Evolutionary conservation across 2,113 vertebrate genomes (phyloP).

Genomic region (Etheostoma spectabile): DNA sequence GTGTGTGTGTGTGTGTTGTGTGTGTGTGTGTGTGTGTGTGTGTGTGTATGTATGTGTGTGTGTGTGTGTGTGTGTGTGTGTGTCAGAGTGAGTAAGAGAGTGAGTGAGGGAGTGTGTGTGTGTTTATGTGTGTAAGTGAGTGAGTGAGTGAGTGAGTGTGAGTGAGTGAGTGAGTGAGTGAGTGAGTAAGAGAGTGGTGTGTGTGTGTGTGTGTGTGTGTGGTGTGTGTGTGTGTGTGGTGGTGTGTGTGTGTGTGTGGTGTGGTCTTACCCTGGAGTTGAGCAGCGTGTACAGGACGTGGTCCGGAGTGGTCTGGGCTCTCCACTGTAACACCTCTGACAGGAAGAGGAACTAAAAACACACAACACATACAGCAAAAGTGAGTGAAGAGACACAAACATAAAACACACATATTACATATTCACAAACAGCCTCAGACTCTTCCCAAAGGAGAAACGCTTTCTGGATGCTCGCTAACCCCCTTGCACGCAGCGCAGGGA

Average conservation of each 20-base stretch:
- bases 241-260: conserved; percentile 11
- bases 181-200: background rate
- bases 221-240: conserved; percentile 13
- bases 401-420: background rate
- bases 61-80: background rate
- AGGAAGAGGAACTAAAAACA: conserved; percentile 94
- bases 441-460: too few relatives aligned
- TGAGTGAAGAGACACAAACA: conserved; percentile 6
- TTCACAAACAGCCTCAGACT: too few relatives aligned
- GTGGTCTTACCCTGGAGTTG: conserved; percentile 86
- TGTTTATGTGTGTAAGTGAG: too few relatives aligned
- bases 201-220: too few relatives aligned
- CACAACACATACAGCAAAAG: background rate
- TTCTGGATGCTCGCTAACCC: too few relatives aligned
- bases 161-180: too few relatives aligned
- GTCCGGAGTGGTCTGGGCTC: conserved; percentile 97
- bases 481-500: too few relatives aligned
- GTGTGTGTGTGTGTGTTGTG: too few relatives aligned
- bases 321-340: conserved; percentile 97
- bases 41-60: conserved; percentile 12
- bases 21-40: too few relatives aligned
- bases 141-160: too few relatives aligned
- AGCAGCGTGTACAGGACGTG: conserved; percentile 96
- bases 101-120: conserved; percentile 3
- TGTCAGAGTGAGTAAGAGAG: too few relatives aligned